Base-by-base conservation (phyloP, 2,797 vertebrate species). In the Muscicapa striata region DNA sequence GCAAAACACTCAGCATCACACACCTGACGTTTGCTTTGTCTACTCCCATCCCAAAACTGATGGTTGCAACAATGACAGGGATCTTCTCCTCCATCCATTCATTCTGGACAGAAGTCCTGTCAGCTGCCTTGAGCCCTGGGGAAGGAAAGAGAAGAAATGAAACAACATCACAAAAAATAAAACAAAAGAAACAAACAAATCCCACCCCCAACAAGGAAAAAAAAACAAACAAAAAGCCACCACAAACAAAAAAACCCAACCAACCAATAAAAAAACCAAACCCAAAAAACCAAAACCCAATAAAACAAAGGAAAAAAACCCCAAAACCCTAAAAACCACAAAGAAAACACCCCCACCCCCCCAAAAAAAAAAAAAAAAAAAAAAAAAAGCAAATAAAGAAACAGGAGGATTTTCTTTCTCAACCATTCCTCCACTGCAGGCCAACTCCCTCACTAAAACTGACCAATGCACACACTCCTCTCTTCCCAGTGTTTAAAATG, bases 11-110 rank as follows among this genome's bases (percentile, higher is more conserved):
- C 52, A 73, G 85, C 36, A 69, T 59, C 72, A 89, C 97, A 92
- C 41, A 99, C 99, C 99, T 99, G 96, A 99, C 99, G 0, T 98
- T 99, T 49, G 99, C 98, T 97, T 99, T 99, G 98, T 99, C 99
- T 55, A 99, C 98, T 63, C 99, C 99, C 99, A 99, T 99, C 38
- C 99, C 99, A 92, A 99, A 99, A 97, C 99, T 99, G 96, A 99
- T 98, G 64, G 99, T 99, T 72, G 99, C 99, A 51, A 99, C 99
- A 89, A 99, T 99, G 32, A 99, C 98, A 66, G 98, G 97, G 75
- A 99, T 98, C 87, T 98, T 99, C 75, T 98, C 99, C 80, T 98
- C 98, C 99, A 99, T 99, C 99, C 99, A 99, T 26, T 99, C 99
- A 45, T 97, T 98, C 98, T 99, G 99, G 22, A 97, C 96, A 74